A percentile compares a stretch with the other conserved stretches of the same genome.
These are phyloP conservation scores for Caenorhabditis japonica DNA, from an alignment of 2,888 invertebrate genomes.

Conservation along the genomic window DNA sequence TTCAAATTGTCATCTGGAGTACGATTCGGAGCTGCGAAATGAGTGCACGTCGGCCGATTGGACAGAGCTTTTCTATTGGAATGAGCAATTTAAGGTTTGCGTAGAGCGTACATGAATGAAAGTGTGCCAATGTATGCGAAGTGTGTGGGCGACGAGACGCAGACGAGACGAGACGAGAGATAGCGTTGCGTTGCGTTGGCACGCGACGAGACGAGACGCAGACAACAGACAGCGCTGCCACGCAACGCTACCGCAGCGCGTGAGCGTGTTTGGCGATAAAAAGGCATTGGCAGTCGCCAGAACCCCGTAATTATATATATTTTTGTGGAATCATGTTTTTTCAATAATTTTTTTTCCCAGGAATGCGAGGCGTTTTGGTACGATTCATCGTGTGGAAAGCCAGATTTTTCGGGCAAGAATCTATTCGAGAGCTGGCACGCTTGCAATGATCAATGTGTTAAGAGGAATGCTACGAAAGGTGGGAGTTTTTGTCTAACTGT, in stretches of 20 bases:
- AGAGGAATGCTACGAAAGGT: slow-evolving; percentile 11
- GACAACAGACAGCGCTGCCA: too few species aligned
- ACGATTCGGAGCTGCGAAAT: slow-evolving; percentile 44
- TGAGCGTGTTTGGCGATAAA: too few species aligned
- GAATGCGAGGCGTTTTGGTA: slow-evolving; percentile 72
- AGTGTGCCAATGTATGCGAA: too few species aligned
- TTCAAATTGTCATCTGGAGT: slow-evolving; percentile 32
- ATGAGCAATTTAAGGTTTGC: slow-evolving; percentile 48
- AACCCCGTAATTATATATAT: too few species aligned
- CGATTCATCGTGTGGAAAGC: slow-evolving; percentile 65
- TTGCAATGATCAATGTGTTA: slow-evolving; percentile 44
- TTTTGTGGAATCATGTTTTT: background rate
- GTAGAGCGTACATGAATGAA: too few species aligned
- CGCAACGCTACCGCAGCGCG: too few species aligned
- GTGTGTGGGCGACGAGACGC: too few species aligned
- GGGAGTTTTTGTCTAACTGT: too few species aligned
- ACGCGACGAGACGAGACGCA: too few species aligned
- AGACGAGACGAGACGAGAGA: too few species aligned
- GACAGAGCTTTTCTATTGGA: slow-evolving; percentile 57
- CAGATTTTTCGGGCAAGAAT: slow-evolving; percentile 43
- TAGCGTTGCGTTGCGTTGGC: too few species aligned
- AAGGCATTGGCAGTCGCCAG: too few species aligned
- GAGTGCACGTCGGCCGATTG: slow-evolving; percentile 55
- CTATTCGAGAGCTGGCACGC: slow-evolving; percentile 48
- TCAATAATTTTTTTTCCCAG: slow-evolving; percentile 20